Conservation (phyloP, 37 sponge, comb jelly and placozoan genomes). For the Axinella damicornis region DNA sequence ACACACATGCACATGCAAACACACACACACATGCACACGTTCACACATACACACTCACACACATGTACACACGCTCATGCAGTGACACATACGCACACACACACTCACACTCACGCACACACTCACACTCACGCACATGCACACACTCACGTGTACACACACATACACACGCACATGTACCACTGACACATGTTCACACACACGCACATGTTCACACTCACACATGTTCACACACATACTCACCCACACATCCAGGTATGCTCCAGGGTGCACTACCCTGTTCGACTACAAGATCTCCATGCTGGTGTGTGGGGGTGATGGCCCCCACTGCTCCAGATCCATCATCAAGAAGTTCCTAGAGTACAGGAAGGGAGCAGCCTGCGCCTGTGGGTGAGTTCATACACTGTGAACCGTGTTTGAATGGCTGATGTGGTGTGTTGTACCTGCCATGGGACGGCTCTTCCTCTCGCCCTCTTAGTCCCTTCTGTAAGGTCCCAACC, state of each 20-base stretch:
- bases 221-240: background rate
- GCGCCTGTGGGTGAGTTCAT: constrained; percentile 66
- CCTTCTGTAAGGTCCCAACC: no score
- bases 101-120: background rate
- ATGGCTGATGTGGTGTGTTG: no score
- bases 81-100: background rate
- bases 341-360: constrained; percentile 59
- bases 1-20: no score
- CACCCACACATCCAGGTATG: constrained; percentile 30
- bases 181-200: no score
- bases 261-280: constrained; percentile 3
- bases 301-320: constrained; percentile 63
- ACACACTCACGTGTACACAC: no score
- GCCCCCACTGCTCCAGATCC: constrained; percentile 33
- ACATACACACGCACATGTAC: no score
- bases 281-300: constrained; percentile 60
- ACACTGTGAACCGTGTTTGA: no score
- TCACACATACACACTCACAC: no score
- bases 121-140: background rate
- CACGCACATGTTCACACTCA: background rate
- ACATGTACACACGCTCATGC: background rate
- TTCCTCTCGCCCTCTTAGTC: no score
- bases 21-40: background rate
- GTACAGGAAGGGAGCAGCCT: constrained; percentile 47
- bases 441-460: no score